Base-by-base conservation (phyloP, 2,888 invertebrate genomes). In the Pomacea canaliculata region DNA sequence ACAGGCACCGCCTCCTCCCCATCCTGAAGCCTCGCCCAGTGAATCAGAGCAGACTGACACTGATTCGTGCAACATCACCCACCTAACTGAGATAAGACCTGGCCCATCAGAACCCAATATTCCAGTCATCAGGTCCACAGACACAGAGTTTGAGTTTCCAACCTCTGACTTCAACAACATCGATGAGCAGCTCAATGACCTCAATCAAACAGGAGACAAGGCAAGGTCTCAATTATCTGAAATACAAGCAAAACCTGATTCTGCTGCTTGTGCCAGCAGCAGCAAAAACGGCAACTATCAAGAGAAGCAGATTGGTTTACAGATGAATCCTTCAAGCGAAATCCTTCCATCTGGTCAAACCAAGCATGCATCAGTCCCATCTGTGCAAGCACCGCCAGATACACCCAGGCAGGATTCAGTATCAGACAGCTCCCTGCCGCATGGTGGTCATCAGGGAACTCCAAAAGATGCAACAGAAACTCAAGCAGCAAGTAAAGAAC, bases 161-260 rank as follows among this genome's bases (percentile, higher is more conserved):
- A 86, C 86, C 5, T 85, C 86, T 46, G 87, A 87, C 80, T 87
- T 88, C 76, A 87, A 86, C 76, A 83, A 85, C 81, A 80, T 84
- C 37, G 85, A 85, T 56, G 85, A 74, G 9, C 66, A 84, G 56
- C 63, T 88, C 60, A 88, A 88, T 83, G 88, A 88, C 82, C 81
- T 88, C 56, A 87, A 87, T 78, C 83, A 84, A 70, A 83, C 82
- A 37, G 83, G 80, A 8, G 63, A 27, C n/a, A 63, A 63, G 63
- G 19, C 23, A 18, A 19, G 10, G 19, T n/a, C 23, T 19, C 23
- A 9, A 1, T 12, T 12, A 12, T 12, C 27, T 4, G 27, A 16
- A 12, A 19, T 12, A 5, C 16, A 27, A 63, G 12, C 2, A 63
- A n/a, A 27, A 63, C 23, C 19, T 12, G 63, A n/a, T 63, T 19